These are phyloP conservation scores for Microtus oregoni DNA, from an alignment of 2,113 vertebrate genomes.

Conservation along the genomic window DNA sequence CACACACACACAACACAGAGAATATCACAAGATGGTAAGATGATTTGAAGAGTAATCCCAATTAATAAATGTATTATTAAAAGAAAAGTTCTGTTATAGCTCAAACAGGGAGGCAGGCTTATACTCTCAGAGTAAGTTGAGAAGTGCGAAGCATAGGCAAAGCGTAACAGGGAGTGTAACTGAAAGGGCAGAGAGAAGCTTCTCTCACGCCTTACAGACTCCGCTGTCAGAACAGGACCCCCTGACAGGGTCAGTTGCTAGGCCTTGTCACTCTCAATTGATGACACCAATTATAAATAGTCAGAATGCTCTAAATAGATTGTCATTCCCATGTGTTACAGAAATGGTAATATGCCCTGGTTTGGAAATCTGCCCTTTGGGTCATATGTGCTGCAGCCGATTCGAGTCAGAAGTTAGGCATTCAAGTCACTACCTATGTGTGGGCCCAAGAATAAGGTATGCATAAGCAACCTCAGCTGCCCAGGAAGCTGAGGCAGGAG, in stretches of 20 bases:
- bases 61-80: conserved; percentile 55
- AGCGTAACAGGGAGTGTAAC: neutral
- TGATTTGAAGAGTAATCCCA: conserved; percentile 56
- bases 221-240: conserved; percentile 8
- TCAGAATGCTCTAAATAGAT: neutral
- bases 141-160: neutral
- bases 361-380: conserved; percentile 37
- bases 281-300: neutral
- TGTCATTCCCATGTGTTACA: neutral
- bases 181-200: neutral
- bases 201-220: conserved; percentile 19
- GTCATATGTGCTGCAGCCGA: neutral
- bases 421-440: conserved; percentile 15
- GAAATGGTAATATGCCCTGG: neutral
- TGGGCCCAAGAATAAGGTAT: too few relatives aligned
- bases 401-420: conserved; percentile 23
- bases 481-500: neutral
- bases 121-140: neutral
- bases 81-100: conserved; percentile 44
- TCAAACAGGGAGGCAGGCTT: neutral
- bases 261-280: neutral
- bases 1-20: neutral
- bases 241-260: neutral
- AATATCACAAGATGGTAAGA: conserved; percentile 36
- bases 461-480: neutral